Conservation (phyloP, 1,140 invertebrate genomes). For the Neoseiulus cucumeris region DNA sequence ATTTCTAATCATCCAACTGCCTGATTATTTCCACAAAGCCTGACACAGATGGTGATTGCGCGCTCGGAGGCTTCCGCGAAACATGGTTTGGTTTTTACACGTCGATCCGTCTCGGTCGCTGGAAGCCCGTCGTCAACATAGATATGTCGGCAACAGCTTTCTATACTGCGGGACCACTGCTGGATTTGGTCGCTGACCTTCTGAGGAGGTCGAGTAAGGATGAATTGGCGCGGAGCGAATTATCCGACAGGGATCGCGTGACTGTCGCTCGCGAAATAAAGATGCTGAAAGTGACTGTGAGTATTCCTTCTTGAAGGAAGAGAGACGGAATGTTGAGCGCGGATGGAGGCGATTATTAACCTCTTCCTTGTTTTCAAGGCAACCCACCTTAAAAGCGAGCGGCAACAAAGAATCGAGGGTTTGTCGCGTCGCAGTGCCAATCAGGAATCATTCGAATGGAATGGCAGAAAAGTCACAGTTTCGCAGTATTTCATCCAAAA, state of each 20-base stretch:
- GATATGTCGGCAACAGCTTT: constrained; percentile 17
- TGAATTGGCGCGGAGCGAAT: neutral
- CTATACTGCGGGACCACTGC: neutral
- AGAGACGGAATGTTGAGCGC: too few relatives aligned
- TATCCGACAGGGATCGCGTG: constrained; percentile 13
- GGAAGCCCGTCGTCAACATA: constrained; percentile 16
- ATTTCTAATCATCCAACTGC: too few relatives aligned
- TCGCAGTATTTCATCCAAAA: constrained; percentile 23
- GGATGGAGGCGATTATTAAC: too few relatives aligned
- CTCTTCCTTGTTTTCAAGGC: too few relatives aligned
- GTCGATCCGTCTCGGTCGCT: constrained; percentile 15
- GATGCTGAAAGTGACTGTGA: constrained; percentile 15
- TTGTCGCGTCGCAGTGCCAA: constrained; percentile 14
- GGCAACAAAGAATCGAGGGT: constrained; percentile 16
- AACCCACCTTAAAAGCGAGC: constrained; percentile 13
- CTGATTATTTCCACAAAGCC: neutral
- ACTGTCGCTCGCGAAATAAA: constrained; percentile 15
- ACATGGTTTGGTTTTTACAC: constrained; percentile 19
- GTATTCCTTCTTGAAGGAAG: too few relatives aligned
- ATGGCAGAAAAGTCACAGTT: constrained; percentile 18
- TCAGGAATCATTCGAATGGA: constrained; percentile 13
- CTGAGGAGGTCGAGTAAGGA: neutral
- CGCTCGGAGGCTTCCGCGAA: too few relatives aligned
- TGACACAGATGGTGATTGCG: too few relatives aligned
- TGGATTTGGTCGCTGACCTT: constrained; percentile 13